Percentiles rank a stretch among this genome's conserved stretches.
Evolutionary conservation across 2,113 vertebrate species (phyloP).

Genomic region (Corvus hawaiiensis): DNA sequence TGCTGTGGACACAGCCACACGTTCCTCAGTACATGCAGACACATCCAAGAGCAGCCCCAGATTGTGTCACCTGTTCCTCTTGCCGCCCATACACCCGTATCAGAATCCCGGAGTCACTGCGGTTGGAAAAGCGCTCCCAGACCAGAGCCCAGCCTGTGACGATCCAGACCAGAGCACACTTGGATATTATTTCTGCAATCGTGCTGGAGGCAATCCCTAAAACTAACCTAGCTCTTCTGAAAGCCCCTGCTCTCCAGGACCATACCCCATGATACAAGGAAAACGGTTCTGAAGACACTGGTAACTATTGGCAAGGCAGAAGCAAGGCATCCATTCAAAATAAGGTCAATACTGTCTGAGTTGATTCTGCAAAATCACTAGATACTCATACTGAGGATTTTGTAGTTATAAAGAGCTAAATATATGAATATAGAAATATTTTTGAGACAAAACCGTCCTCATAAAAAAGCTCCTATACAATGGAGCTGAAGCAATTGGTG

Average conservation of each 20-base stretch:
- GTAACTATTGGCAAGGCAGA: background rate
- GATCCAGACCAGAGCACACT: background rate
- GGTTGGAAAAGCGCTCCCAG: background rate
- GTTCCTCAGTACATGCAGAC: accelerated
- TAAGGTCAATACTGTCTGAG: background rate
- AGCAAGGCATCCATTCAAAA: background rate
- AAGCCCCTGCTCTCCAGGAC: background rate
- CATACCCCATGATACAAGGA: background rate
- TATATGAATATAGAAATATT: background rate
- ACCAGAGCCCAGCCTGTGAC: background rate
- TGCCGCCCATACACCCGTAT: background rate
- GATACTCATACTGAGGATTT: background rate
- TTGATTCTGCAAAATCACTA: background rate
- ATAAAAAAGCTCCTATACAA: background rate
- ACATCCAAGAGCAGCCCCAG: background rate
- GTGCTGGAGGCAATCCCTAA: background rate
- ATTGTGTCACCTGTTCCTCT: accelerated
- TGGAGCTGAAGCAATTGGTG: background rate
- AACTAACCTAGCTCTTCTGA: background rate
- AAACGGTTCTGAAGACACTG: background rate
- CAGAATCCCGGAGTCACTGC: background rate
- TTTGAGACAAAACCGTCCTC: background rate
- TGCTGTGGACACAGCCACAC: background rate
- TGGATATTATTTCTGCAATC: background rate
- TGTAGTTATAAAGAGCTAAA: background rate